These are phyloP conservation scores for Balaeniceps rex DNA, from an alignment of 2,113 vertebrate species.

Conservation along the genomic window DNA sequence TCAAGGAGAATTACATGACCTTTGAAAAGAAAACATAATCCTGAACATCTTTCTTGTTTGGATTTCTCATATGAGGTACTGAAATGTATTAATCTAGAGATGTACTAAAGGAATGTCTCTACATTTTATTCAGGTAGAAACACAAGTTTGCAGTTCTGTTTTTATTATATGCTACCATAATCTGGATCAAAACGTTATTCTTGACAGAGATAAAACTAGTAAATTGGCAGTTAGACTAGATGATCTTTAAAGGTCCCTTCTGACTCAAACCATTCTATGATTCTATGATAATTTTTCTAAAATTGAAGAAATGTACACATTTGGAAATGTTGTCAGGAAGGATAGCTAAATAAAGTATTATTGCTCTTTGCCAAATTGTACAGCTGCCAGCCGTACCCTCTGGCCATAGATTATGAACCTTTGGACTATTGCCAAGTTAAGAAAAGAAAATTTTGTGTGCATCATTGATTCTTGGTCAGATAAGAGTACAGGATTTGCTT, in stretches of 20 bases:
- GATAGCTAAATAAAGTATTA: conserved; percentile 28
- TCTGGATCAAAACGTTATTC: neutral
- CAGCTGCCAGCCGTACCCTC: neutral
- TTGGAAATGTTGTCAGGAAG: neutral
- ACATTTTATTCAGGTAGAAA: neutral
- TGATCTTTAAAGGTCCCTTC: neutral
- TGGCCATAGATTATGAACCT: neutral
- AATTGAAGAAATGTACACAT: neutral
- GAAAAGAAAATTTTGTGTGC: neutral
- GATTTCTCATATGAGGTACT: neutral
- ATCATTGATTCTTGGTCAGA: conserved; percentile 18
- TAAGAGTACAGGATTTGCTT: neutral
- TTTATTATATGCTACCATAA: neutral
- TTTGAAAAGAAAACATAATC: neutral
- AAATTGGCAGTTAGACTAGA: neutral
- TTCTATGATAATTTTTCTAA: neutral
- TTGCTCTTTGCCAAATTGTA: neutral
- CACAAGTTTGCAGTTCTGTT: neutral
- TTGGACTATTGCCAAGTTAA: conserved; percentile 7
- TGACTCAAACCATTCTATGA: neutral
- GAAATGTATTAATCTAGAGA: neutral
- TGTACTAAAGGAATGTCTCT: neutral
- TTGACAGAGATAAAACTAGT: neutral
- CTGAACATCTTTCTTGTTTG: neutral
- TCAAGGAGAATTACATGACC: neutral